A percentile compares a stretch with the other conserved stretches of the same genome.
Conservation (phyloP, 30 jellyfish, hydroid and myxozoan species). For the Pseudorhiza aurosa region DNA sequence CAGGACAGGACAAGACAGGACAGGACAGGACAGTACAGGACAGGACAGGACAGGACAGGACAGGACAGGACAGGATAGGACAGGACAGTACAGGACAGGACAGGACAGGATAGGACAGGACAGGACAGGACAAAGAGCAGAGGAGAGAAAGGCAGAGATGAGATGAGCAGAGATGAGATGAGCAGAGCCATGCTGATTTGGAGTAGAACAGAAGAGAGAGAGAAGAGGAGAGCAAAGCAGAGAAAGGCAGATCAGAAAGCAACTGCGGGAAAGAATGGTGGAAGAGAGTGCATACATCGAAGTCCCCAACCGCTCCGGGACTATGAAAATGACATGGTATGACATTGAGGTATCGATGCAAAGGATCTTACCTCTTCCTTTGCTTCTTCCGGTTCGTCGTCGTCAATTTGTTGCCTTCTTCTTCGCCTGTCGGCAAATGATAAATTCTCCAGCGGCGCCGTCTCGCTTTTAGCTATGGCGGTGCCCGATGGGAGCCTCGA, state of each 20-base stretch:
- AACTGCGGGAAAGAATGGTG: too few species aligned
- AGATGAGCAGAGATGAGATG: too few species aligned
- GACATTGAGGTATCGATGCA: neutral
- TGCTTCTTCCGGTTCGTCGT: neutral
- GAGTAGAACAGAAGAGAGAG: too few species aligned
- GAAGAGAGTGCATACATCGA: too few species aligned
- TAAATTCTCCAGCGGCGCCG: slow-evolving; percentile 23
- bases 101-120: slow-evolving; percentile 7
- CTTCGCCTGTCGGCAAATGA: slow-evolving; percentile 40
- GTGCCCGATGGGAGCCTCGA: slow-evolving; percentile 22
- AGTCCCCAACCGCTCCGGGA: too few species aligned
- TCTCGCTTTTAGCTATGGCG: neutral
- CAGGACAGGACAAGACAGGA: slow-evolving; percentile 7
- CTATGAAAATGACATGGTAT: too few species aligned
- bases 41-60: slow-evolving; percentile 32
- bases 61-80: slow-evolving; percentile 34
- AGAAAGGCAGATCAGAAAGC: too few species aligned
- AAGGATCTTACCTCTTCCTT: neutral
- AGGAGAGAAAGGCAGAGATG: too few species aligned
- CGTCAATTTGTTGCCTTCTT: slow-evolving; percentile 4
- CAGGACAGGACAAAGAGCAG: too few species aligned
- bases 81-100: slow-evolving; percentile 36
- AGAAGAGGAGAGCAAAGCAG: too few species aligned
- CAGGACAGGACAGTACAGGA: slow-evolving; percentile 20
- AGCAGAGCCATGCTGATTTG: too few species aligned